phyloP scores from a whole-genome alignment of 2,888 invertebrate genomes.

The Blastobasis adustella region DNA sequence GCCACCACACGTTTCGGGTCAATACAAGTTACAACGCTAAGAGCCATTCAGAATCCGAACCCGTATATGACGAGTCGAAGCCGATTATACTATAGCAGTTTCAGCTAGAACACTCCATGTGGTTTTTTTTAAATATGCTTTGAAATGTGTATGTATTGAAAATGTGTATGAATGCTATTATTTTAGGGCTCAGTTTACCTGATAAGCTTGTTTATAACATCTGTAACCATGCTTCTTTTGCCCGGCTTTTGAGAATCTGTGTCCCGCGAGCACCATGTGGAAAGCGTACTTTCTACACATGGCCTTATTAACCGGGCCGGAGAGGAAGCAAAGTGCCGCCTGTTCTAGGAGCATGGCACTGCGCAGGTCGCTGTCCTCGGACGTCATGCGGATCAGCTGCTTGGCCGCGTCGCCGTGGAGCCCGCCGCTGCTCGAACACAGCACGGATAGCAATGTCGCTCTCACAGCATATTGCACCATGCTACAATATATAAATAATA shows the following conservation, averaged over 20 bases:
- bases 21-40: too few relatives aligned
- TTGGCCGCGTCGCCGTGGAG: constrained; percentile 94
- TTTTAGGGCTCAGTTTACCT: constrained; percentile 63
- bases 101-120: too few relatives aligned
- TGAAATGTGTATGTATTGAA: too few relatives aligned
- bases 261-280: constrained; percentile 96
- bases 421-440: constrained; percentile 86
- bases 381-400: constrained; percentile 95
- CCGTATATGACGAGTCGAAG: too few relatives aligned
- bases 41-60: too few relatives aligned
- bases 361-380: constrained; percentile 96
- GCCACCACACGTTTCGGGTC: too few relatives aligned
- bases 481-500: constrained; percentile 53
- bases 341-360: constrained; percentile 96
- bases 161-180: too few relatives aligned
- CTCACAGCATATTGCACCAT: constrained; percentile 94
- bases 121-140: too few relatives aligned
- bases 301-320: constrained; percentile 72
- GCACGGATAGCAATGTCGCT: constrained; percentile 91
- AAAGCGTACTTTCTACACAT: constrained; percentile 96
- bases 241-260: constrained; percentile 94
- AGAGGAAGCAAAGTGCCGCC: constrained; percentile 93
- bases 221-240: constrained; percentile 94
- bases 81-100: too few relatives aligned
- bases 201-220: constrained; percentile 93